Conservation (phyloP, 2,113 vertebrate species). For the Xiphias gladius region DNA sequence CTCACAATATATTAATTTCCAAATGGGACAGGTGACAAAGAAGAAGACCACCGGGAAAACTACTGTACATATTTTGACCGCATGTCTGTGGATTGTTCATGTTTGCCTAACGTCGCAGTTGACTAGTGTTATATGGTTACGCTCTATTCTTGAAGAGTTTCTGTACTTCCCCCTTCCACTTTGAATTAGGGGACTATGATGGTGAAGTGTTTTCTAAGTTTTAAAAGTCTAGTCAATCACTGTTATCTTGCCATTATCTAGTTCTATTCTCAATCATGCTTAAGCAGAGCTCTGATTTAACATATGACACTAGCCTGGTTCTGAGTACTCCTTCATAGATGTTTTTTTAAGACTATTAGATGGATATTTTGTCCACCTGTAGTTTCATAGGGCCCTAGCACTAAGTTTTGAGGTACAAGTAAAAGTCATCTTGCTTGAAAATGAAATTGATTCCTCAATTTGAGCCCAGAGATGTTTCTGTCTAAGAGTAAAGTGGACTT, state of each 20-base stretch:
- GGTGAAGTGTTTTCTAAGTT: not conserved
- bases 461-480: conserved; percentile 19
- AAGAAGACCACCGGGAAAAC: not conserved
- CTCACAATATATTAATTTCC: conserved; percentile 16
- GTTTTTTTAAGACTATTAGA: not conserved
- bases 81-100: no score
- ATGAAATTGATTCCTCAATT: conserved; percentile 6
- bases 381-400: not conserved
- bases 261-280: not conserved
- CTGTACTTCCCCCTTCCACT: not conserved
- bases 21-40: conserved; percentile 3
- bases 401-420: not conserved
- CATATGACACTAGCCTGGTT: not conserved
- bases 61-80: not conserved
- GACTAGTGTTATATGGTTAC: no score
- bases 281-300: not conserved
- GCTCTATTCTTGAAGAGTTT: not conserved
- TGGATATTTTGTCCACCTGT: not conserved
- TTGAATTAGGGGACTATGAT: conserved; percentile 2
- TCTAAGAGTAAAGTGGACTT: conserved; percentile 18
- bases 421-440: not conserved
- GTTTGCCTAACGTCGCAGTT: no score
- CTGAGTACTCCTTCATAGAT: not conserved
- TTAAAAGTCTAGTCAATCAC: not conserved
- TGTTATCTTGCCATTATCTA: not conserved